These are phyloP conservation scores for Samia ricini DNA, from an alignment of 1,140 invertebrate species.

Conservation along the genomic window DNA sequence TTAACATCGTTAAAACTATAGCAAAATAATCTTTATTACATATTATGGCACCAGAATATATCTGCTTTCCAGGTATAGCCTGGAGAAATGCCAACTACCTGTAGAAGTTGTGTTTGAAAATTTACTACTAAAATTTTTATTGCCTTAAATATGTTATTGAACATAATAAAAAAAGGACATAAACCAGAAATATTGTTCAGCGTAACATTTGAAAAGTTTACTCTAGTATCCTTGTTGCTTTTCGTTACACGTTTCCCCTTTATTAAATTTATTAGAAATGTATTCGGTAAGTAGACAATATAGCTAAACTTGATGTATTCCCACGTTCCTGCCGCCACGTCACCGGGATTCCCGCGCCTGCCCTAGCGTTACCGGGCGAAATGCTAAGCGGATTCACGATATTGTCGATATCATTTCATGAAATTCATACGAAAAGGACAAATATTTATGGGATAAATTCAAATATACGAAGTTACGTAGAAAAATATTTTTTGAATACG, in stretches of 20 bases:
- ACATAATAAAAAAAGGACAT: constrained; percentile 27
- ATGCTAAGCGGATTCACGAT: constrained; percentile 53
- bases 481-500: not conserved
- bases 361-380: constrained; percentile 31
- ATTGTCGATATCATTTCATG: constrained; percentile 49
- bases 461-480: not conserved
- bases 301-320: constrained; percentile 43
- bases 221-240: constrained; percentile 29
- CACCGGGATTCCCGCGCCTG: constrained; percentile 53
- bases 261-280: constrained; percentile 63
- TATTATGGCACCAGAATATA: constrained; percentile 53
- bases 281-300: constrained; percentile 49
- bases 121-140: constrained; percentile 53
- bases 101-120: constrained; percentile 52
- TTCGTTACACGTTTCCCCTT: constrained; percentile 47
- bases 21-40: not conserved
- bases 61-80: constrained; percentile 57
- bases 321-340: constrained; percentile 33
- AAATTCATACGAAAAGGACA: constrained; percentile 34
- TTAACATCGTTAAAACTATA: not conserved
- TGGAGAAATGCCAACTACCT: constrained; percentile 71
- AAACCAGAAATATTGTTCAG: constrained; percentile 14
- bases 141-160: constrained; percentile 30
- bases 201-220: constrained; percentile 31
- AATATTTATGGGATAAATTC: constrained; percentile 29